Conservation (phyloP, 2,113 vertebrate species). For the Hydrolagus affinis region DNA sequence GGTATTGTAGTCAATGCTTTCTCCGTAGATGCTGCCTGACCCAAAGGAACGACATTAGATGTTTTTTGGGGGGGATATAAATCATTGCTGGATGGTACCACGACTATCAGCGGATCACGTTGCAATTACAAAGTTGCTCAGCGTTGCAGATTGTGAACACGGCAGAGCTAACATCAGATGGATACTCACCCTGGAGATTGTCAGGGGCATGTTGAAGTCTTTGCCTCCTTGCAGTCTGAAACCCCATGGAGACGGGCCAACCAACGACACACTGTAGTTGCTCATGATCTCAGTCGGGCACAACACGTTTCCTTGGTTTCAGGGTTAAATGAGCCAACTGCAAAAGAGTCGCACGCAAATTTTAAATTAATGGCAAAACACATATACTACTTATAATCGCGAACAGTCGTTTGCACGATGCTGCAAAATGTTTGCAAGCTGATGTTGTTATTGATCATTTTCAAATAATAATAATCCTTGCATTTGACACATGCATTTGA, state of each 20-base stretch:
- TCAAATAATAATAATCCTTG: too few species aligned
- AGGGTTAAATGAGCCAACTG: slow-evolving; percentile 37
- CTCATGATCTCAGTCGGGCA: slow-evolving; percentile 62
- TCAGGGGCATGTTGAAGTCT: slow-evolving; percentile 92
- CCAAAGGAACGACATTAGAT: too few species aligned
- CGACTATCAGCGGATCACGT: not conserved
- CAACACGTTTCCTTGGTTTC: slow-evolving; percentile 31
- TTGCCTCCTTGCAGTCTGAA: slow-evolving; percentile 95
- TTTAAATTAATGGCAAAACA: too few species aligned
- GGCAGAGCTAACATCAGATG: slow-evolving; percentile 24
- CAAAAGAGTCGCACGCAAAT: too few species aligned
- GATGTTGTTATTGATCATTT: too few species aligned
- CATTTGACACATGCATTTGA: too few species aligned
- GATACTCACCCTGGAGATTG: slow-evolving; percentile 83
- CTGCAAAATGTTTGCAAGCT: too few species aligned
- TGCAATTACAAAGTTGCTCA: not conserved
- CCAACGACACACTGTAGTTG: slow-evolving; percentile 79
- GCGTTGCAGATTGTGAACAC: slow-evolving; percentile 27
- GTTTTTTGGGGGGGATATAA: too few species aligned
- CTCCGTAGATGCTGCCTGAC: too few species aligned
- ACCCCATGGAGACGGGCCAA: slow-evolving; percentile 87
- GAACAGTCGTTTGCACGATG: too few species aligned
- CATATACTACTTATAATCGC: too few species aligned
- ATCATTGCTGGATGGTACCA: not conserved
- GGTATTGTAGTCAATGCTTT: too few species aligned